These are phyloP conservation scores for Cyanoramphus novaezelandiae DNA, from an alignment of 2,113 vertebrate genomes.

Conservation along the genomic window DNA sequence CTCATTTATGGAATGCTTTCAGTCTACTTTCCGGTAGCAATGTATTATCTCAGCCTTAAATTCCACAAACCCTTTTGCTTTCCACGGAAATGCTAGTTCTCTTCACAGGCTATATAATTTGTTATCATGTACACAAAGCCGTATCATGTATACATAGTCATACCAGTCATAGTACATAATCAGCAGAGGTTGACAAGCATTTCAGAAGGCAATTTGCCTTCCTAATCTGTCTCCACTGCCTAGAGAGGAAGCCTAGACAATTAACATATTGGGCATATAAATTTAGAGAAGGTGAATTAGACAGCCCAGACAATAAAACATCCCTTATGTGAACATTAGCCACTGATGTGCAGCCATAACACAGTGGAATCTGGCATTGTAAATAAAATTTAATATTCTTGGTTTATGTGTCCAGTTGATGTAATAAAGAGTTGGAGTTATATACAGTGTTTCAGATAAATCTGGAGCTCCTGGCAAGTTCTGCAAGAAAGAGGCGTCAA, in stretches of 20 bases:
- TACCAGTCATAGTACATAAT: background rate
- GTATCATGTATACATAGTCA: background rate
- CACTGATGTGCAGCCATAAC: background rate
- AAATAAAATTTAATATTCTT: background rate
- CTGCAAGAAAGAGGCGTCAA: background rate
- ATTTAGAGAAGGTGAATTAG: background rate
- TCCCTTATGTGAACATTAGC: background rate
- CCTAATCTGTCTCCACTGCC: background rate
- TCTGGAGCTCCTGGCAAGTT: background rate
- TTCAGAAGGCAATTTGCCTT: background rate
- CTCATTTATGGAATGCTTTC: background rate
- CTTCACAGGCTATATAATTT: background rate
- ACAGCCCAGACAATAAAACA: background rate
- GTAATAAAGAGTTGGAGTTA: background rate
- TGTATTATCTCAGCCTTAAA: background rate
- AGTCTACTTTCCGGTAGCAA: background rate
- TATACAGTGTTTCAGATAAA: background rate
- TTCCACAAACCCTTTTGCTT: background rate
- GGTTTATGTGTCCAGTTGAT: background rate
- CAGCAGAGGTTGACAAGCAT: background rate
- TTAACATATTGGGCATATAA: background rate
- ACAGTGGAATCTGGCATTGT: background rate
- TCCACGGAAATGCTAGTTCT: background rate
- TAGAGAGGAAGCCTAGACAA: background rate
- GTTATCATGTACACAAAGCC: background rate